Conservation (phyloP, 2,113 vertebrate species). For the Thunnus thynnus region DNA sequence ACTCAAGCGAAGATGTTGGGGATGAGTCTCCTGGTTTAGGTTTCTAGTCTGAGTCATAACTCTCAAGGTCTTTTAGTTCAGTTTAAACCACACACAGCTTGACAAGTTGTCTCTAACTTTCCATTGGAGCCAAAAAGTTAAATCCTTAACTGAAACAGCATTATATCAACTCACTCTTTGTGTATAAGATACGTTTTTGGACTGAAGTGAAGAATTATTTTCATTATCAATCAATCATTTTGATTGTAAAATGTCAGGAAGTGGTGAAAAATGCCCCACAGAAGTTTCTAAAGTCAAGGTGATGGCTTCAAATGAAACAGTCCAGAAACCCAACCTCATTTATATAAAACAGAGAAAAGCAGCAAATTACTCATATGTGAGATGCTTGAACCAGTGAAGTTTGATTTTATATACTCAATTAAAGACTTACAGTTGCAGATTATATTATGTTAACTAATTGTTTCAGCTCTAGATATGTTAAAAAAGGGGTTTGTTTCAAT, state of each 20-base stretch:
- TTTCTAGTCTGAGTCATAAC: neutral
- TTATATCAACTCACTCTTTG: neutral
- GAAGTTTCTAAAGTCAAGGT: neutral
- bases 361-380: too few species aligned
- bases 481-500: neutral
- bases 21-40: neutral
- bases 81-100: neutral
- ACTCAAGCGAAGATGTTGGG: neutral
- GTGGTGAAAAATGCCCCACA: neutral
- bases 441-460: neutral
- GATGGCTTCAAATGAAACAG: too few species aligned
- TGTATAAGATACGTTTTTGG: neutral
- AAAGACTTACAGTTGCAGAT: neutral
- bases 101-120: conserved; percentile 13
- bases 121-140: neutral
- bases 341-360: too few species aligned
- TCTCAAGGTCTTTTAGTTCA: neutral
- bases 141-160: neutral
- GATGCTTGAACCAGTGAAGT: too few species aligned
- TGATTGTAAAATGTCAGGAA: neutral
- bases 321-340: neutral
- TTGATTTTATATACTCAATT: neutral
- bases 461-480: neutral
- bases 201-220: neutral
- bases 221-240: neutral